These are phyloP conservation scores for Agrenia bidenticulata DNA, from an alignment of 2,888 invertebrate species.

Conservation along the genomic window DNA sequence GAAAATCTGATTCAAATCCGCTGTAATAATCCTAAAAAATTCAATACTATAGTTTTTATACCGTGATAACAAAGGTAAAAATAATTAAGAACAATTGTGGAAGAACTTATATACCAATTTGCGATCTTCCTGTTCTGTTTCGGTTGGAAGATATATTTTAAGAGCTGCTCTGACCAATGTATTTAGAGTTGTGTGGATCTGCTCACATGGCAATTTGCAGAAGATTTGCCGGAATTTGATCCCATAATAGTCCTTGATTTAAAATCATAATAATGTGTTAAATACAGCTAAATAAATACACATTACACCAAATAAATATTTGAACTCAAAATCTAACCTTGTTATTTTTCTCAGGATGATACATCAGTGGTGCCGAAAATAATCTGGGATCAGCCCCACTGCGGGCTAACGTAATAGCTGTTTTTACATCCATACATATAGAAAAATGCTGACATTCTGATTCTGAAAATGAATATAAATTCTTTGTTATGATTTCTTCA, in stretches of 20 bases:
- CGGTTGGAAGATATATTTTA: constrained; percentile 35
- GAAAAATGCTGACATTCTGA: constrained; percentile 71
- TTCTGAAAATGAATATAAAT: no score
- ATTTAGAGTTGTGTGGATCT: constrained; percentile 41
- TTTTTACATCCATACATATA: constrained; percentile 73
- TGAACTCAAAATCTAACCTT: constrained; percentile 1
- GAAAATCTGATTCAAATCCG: constrained; percentile 29
- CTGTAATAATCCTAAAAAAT: constrained; percentile 29
- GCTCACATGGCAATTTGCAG: constrained; percentile 28
- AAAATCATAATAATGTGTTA: constrained; percentile 2
- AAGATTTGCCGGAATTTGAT: constrained; percentile 39
- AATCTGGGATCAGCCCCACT: constrained; percentile 71
- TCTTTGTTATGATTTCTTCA: no score
- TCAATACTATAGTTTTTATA: neutral
- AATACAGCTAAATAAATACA: neutral
- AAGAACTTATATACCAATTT: constrained; percentile 22
- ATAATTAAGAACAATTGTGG: no score
- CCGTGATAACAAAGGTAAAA: neutral
- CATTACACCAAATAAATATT: neutral
- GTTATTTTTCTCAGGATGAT: neutral
- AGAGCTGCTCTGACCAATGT: constrained; percentile 52
- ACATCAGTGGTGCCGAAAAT: constrained; percentile 67
- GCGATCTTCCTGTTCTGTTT: constrained; percentile 31
- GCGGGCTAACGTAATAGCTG: constrained; percentile 76
- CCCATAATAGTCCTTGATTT: constrained; percentile 21